Percentiles rank a stretch among this genome's conserved stretches.
Conservation (phyloP, 2,888 invertebrate species). For the Coenonympha glycerion region DNA sequence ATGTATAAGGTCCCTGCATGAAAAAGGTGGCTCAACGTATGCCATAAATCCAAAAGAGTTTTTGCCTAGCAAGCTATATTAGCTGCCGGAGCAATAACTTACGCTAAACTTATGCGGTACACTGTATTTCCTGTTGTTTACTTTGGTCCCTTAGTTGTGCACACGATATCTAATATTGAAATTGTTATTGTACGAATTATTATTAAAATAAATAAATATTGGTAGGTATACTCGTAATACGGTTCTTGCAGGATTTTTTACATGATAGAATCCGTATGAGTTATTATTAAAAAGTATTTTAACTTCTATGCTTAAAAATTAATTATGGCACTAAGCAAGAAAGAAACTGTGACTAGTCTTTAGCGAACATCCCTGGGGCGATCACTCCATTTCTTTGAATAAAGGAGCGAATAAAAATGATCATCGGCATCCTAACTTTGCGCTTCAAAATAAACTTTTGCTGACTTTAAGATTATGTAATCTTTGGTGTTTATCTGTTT, state of each 20-base stretch:
- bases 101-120: conserved; percentile 24
- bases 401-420: conserved; percentile 59
- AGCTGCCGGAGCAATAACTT: conserved; percentile 24
- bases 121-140: conserved; percentile 22
- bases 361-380: conserved; percentile 17
- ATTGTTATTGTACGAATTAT: too few species aligned
- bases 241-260: too few species aligned
- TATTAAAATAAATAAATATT: too few species aligned
- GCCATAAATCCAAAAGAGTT: conserved; percentile 26
- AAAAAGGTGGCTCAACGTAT: conserved; percentile 24
- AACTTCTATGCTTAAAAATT: too few species aligned
- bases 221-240: too few species aligned
- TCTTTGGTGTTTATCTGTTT: neutral
- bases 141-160: neutral
- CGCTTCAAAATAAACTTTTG: conserved; percentile 32
- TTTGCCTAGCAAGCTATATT: conserved; percentile 24
- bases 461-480: neutral
- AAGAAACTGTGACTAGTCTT: neutral
- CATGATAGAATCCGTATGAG: too few species aligned
- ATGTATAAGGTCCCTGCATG: conserved; percentile 15
- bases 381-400: conserved; percentile 36
- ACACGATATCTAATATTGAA: neutral
- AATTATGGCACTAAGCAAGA: too few species aligned
- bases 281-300: too few species aligned
- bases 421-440: conserved; percentile 52